Percentiles rank a stretch among this genome's conserved stretches.
These are phyloP conservation scores for Tachycineta bicolor DNA, from an alignment of 2,113 vertebrate species.

Conservation along the genomic window DNA sequence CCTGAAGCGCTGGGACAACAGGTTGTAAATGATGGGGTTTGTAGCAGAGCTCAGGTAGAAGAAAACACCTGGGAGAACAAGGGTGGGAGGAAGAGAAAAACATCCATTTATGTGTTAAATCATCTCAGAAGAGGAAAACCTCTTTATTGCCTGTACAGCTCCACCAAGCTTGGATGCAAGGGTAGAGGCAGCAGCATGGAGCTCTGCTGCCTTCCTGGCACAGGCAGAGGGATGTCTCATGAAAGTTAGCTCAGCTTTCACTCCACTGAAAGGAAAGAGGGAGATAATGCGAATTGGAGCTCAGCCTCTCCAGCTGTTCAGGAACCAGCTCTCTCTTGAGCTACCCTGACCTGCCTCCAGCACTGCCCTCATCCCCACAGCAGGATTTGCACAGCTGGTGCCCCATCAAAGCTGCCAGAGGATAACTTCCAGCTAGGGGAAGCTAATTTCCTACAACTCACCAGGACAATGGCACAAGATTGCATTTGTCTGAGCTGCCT, in stretches of 20 bases:
- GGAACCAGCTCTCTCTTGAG: background rate
- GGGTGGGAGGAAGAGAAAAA: background rate
- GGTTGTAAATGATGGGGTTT: conserved; percentile 82
- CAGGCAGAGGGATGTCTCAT: background rate
- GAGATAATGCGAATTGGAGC: background rate
- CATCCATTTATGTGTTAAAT: background rate
- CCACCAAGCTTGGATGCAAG: background rate
- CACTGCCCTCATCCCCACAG: background rate
- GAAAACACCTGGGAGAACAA: conserved; percentile 72
- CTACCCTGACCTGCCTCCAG: background rate
- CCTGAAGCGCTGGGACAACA: conserved; percentile 77
- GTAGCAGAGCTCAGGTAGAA: conserved; percentile 82
- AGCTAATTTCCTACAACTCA: background rate
- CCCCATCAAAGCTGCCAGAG: conserved; percentile 15
- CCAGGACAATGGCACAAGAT: background rate
- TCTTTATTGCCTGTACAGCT: background rate
- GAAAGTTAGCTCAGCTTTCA: background rate
- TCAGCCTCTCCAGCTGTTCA: background rate
- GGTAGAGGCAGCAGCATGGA: background rate
- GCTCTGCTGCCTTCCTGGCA: background rate
- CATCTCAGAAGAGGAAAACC: background rate
- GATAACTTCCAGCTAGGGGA: background rate
- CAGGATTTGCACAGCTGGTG: background rate
- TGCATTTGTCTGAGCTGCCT: background rate
- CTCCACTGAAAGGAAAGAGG: background rate